A percentile compares a stretch with the other conserved stretches of the same genome.
These are phyloP conservation scores for Drosophila persimilis DNA, from an alignment of 1,140 invertebrate species.

Conservation along the genomic window DNA sequence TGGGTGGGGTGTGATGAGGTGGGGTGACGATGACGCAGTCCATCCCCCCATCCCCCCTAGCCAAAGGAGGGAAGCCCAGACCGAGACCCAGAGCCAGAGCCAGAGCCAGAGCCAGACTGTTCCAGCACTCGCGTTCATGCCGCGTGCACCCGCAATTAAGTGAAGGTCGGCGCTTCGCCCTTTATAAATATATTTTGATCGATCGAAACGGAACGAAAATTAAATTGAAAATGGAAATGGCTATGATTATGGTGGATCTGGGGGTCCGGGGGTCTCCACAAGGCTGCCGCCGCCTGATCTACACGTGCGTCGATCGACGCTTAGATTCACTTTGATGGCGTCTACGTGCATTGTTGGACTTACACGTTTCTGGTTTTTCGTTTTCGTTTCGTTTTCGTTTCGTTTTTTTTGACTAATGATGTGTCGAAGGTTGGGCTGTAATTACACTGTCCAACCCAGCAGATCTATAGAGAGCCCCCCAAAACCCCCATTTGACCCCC, in stretches of 20 bases:
- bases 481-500: no score
- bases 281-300: slow-evolving; percentile 57
- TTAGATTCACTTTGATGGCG: slow-evolving; percentile 64
- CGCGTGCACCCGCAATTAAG: slow-evolving; percentile 54
- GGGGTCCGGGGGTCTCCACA: slow-evolving; percentile 45
- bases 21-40: slow-evolving; percentile 9
- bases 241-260: slow-evolving; percentile 7
- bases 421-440: slow-evolving; percentile 48
- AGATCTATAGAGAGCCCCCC: no score
- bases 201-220: slow-evolving; percentile 37
- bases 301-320: slow-evolving; percentile 60
- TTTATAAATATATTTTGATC: slow-evolving; percentile 34
- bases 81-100: slow-evolving; percentile 2
- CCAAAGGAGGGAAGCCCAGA: slow-evolving; percentile 3
- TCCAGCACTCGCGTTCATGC: slow-evolving; percentile 18
- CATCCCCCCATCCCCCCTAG: not conserved
- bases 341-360: slow-evolving; percentile 55
- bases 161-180: slow-evolving; percentile 60
- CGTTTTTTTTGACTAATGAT: slow-evolving; percentile 33
- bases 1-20: slow-evolving; percentile 40
- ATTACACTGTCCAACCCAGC: slow-evolving; percentile 10
- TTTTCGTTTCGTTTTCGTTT: not conserved
- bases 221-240: slow-evolving; percentile 24
- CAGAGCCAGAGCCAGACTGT: no score
- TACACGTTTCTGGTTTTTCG: slow-evolving; percentile 52